phyloP scores from a whole-genome alignment of 2,888 invertebrate species.

The Rhynchonema sp. region DNA sequence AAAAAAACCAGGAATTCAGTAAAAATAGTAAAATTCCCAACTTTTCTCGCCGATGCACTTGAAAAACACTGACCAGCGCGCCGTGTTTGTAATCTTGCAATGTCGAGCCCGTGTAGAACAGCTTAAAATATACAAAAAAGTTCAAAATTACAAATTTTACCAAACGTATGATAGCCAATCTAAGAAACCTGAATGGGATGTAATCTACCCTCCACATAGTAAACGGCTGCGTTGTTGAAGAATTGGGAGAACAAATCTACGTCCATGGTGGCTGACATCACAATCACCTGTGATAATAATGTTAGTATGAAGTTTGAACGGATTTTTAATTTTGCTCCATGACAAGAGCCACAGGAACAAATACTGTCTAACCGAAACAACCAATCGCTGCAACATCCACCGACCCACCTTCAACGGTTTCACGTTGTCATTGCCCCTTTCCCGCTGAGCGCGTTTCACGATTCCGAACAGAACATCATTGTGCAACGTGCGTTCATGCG shows the following conservation, averaged over 20 bases:
- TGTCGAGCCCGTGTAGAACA: not conserved
- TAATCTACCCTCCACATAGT: slow-evolving; percentile 73
- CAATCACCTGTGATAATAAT: slow-evolving; percentile 45
- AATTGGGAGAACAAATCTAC: slow-evolving; percentile 73
- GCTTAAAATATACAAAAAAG: not conserved
- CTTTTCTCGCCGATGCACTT: slow-evolving; percentile 29
- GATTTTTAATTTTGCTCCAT: no score
- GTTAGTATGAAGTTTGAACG: no score
- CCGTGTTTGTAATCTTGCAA: slow-evolving; percentile 31
- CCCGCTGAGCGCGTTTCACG: slow-evolving; percentile 11
- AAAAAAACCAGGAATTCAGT: no score
- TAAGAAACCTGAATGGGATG: slow-evolving; percentile 42
- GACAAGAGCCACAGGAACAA: not conserved
- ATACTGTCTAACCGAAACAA: not conserved
- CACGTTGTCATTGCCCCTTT: not conserved
- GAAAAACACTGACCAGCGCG: slow-evolving; percentile 32
- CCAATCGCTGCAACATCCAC: not conserved
- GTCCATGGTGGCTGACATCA: slow-evolving; percentile 88
- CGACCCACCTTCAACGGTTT: not conserved
- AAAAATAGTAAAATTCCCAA: no score
- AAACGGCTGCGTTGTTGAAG: slow-evolving; percentile 61
- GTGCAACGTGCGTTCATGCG: slow-evolving; percentile 74
- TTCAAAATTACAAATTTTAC: not conserved
- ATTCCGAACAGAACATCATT: slow-evolving; percentile 75
- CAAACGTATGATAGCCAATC: no score